Conservation (phyloP, 2,797 vertebrate species). For the Rhinoraja longicauda region DNA sequence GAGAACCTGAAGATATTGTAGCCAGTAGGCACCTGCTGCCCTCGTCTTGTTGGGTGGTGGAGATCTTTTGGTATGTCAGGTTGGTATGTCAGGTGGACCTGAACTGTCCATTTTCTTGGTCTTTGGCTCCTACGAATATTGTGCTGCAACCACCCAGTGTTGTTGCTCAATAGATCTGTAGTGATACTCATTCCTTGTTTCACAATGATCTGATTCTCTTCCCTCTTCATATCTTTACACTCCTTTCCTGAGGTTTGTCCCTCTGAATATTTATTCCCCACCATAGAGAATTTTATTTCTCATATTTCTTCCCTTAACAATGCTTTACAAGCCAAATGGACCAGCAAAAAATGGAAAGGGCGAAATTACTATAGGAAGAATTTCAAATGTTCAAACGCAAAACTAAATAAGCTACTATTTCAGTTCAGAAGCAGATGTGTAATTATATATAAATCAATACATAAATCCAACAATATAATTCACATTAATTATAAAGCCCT, state of each 20-base stretch:
- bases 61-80: neutral
- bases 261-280: neutral
- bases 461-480: neutral
- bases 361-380: neutral
- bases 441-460: neutral
- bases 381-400: neutral
- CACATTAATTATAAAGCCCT: neutral
- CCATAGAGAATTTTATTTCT: neutral
- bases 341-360: neutral
- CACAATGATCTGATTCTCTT: neutral
- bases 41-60: no score
- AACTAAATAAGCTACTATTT: constrained; percentile 9
- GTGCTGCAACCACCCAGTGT: neutral
- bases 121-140: neutral
- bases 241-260: neutral
- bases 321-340: neutral
- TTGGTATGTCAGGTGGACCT: neutral
- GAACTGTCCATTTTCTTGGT: neutral
- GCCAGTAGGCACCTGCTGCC: no score
- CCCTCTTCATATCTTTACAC: neutral
- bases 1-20: no score
- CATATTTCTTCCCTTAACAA: neutral
- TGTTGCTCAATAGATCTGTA: neutral
- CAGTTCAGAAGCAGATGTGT: neutral
- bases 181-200: neutral